phyloP scores from a whole-genome alignment of 2,888 invertebrate genomes.

The Eristalis pertinax region DNA sequence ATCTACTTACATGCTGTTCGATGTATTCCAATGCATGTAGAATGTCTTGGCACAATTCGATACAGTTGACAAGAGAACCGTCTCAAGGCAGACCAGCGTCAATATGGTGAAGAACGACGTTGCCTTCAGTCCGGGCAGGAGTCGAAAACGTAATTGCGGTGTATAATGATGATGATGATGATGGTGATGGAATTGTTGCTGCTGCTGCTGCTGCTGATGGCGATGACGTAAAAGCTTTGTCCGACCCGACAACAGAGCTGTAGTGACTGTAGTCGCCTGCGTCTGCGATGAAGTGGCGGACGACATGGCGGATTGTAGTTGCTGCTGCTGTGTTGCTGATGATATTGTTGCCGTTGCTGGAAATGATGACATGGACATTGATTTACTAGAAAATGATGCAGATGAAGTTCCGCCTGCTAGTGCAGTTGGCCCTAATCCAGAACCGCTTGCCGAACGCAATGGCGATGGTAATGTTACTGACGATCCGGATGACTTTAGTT shows the following conservation, averaged over 20 bases:
- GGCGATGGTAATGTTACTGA: background rate
- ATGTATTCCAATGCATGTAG: slow-evolving; percentile 95
- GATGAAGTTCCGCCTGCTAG: background rate
- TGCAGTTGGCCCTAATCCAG: background rate
- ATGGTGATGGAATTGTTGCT: slow-evolving; percentile 39
- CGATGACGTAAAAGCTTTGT: slow-evolving; percentile 49
- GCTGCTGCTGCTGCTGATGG: slow-evolving; percentile 42
- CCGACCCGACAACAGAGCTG: slow-evolving; percentile 28
- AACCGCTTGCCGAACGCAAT: background rate
- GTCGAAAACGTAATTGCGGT: slow-evolving; percentile 76
- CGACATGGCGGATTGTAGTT: background rate
- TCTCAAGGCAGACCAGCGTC: slow-evolving; percentile 83
- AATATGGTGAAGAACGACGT: slow-evolving; percentile 83
- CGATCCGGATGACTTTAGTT: background rate
- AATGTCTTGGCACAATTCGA: slow-evolving; percentile 91
- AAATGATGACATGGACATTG: slow-evolving; percentile 40
- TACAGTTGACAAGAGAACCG: slow-evolving; percentile 83
- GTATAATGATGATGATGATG: slow-evolving; percentile 62
- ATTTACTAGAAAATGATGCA: slow-evolving; percentile 35
- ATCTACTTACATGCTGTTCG: slow-evolving; percentile 87
- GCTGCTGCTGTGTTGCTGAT: background rate
- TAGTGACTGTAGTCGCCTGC: slow-evolving; percentile 10
- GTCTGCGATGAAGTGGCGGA: background rate
- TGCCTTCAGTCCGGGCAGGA: slow-evolving; percentile 79
- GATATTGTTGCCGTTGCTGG: slow-evolving; percentile 8